Percentiles rank a stretch among this genome's conserved stretches.
Evolutionary conservation across 2,888 invertebrate genomes (phyloP).

Genomic region (Folsomia manolachei): DNA sequence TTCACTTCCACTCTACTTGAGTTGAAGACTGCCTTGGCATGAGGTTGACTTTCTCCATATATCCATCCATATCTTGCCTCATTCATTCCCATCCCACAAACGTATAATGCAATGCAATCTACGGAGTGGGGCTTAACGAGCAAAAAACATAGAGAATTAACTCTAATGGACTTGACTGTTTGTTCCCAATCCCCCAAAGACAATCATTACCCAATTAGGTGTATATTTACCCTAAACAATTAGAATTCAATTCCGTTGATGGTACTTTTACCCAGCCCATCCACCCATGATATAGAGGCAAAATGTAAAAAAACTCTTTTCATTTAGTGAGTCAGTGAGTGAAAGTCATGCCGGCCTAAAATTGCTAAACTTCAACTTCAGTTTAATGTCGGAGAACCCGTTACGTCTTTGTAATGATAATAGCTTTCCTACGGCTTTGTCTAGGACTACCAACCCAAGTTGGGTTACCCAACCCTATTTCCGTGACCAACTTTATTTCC

Average conservation of each 20-base stretch:
- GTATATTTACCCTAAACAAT: slow-evolving; percentile 6
- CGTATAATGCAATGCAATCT: too few species aligned
- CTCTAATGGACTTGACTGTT: slow-evolving; percentile 6
- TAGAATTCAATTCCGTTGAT: slow-evolving; percentile 2
- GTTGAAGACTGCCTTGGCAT: neutral
- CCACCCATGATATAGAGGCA: too few species aligned
- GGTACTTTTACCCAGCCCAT: neutral
- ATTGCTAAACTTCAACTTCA: neutral
- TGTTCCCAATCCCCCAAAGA: neutral
- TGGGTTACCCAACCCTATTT: too few species aligned
- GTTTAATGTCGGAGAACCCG: neutral
- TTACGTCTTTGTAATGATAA: too few species aligned
- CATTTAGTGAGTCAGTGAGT: too few species aligned
- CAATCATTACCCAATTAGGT: slow-evolving; percentile 8
- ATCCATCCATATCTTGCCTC: neutral
- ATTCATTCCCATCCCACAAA: neutral
- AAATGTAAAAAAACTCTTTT: too few species aligned
- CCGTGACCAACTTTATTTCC: too few species aligned
- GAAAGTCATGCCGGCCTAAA: neutral
- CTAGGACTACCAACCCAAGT: too few species aligned
- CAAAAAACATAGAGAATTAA: slow-evolving; percentile 6
- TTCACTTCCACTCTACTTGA: slow-evolving; percentile 5
- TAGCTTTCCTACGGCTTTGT: neutral
- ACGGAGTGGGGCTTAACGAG: neutral
- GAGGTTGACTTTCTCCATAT: neutral